Evolutionary conservation across 2,113 vertebrate genomes (phyloP).

Genomic region (Phoxinus phoxinus): DNA sequence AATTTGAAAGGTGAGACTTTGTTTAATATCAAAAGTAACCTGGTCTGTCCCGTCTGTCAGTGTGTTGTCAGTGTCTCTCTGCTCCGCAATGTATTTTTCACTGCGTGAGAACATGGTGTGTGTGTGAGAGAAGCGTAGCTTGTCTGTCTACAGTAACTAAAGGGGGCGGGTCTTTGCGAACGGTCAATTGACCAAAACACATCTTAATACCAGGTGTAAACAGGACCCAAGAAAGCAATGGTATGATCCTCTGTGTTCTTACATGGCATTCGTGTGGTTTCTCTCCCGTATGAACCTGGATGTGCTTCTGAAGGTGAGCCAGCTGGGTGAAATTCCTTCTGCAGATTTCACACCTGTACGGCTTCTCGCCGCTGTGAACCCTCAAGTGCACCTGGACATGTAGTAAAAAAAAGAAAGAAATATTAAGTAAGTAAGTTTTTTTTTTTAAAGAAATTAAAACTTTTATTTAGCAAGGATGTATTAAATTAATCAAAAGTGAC

Average conservation of each 20-base stretch:
- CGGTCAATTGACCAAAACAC: too few relatives aligned
- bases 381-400: slow-evolving; percentile 88
- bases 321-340: slow-evolving; percentile 94
- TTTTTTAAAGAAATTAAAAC: too few relatives aligned
- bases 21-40: too few relatives aligned
- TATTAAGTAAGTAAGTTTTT: not conserved
- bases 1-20: too few relatives aligned
- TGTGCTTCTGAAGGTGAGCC: slow-evolving; percentile 97
- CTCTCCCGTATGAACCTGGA: slow-evolving; percentile 95
- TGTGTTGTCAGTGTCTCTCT: too few relatives aligned
- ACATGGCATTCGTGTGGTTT: slow-evolving; percentile 96
- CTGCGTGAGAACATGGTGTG: too few relatives aligned
- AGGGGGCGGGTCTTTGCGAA: too few relatives aligned
- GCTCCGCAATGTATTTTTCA: too few relatives aligned
- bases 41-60: too few relatives aligned
- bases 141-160: too few relatives aligned
- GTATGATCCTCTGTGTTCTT: not conserved
- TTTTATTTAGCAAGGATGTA: not conserved
- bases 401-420: not conserved
- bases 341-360: slow-evolving; percentile 93
- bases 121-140: too few relatives aligned
- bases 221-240: not conserved
- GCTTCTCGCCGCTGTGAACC: slow-evolving; percentile 95
- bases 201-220: too few relatives aligned
- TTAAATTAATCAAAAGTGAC: not conserved